Evolutionary conservation across 2,888 invertebrate genomes (phyloP), one percentile per base, ranked within the genome.

Genomic region (Sicus ferrugineus): DNA sequence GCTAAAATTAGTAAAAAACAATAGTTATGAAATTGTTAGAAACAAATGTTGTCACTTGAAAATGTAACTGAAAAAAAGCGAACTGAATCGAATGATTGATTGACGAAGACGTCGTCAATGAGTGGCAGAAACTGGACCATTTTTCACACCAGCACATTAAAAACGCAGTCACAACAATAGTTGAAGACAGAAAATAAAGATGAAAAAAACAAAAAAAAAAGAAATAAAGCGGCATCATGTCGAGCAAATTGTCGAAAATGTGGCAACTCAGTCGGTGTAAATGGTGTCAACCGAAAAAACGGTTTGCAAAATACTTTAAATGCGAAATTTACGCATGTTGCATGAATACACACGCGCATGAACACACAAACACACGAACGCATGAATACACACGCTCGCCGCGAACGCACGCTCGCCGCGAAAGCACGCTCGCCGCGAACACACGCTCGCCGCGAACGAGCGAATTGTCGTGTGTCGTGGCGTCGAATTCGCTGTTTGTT

Each of bases 241-340:
- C n/a, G 42, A 42, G n/a, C 42, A 42, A 42, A 42, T n/a, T n/a
- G n/a, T n/a, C n/a, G n/a, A n/a, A 42, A 42, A n/a, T 42, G 42
- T 9, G 42, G 42, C 42, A 42, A 42, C 42, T n/a, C 16, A n/a
- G 9, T 14, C 11, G 16, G 42, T n/a, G 2, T 4, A 42, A 42
- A 42, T 42, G 14, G 42, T 42, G 42, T 42, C 42, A 42, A 42
- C n/a, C n/a, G n/a, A n/a, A n/a, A n/a, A n/a, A n/a, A n/a, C 42
- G 42, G n/a, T 52, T 65, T 38, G 23, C 5, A 21, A 1, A 16
- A 34, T 21, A 30, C 19, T 28, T 28, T 19, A 16, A 21, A n/a
- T n/a, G n/a, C 42, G 16, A 4, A 42, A 42, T 42, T 42, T 42
- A 14, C 42, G 4, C 42, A 42, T 7, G 42, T n/a, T 4, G 11